Percentiles rank a stretch among this genome's conserved stretches.
These are phyloP conservation scores for Acrossocheilus wenchowensis DNA, from an alignment of 2,797 vertebrate genomes.

Conservation along the genomic window DNA sequence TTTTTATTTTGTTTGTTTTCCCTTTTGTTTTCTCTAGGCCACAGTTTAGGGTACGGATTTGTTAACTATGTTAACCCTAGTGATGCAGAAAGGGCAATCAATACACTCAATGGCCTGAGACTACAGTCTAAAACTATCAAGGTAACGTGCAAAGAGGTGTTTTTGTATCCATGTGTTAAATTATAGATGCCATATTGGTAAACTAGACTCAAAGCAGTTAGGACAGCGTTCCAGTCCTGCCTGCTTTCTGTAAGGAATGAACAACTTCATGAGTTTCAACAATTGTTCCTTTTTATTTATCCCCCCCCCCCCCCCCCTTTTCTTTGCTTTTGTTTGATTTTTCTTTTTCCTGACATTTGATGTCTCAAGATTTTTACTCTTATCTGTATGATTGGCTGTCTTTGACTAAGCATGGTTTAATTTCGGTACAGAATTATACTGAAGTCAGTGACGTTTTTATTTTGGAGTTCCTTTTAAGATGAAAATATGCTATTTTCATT, in stretches of 20 bases:
- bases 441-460: conserved; percentile 61
- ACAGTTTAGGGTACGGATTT: conserved; percentile 99
- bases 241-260: conserved; percentile 56
- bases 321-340: neutral
- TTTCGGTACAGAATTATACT: conserved; percentile 72
- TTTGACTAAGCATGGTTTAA: conserved; percentile 54
- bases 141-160: conserved; percentile 82
- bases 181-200: conserved; percentile 74
- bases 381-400: conserved; percentile 53
- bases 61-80: conserved; percentile 98
- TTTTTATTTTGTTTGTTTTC: conserved; percentile 84
- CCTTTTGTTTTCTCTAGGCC: conserved; percentile 86
- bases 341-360: conserved; percentile 41
- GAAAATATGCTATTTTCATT: conserved; percentile 13
- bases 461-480: conserved; percentile 32
- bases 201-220: conserved; percentile 69
- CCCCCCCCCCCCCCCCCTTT: too few species aligned
- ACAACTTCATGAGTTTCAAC: conserved; percentile 30
- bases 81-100: conserved; percentile 99
- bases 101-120: conserved; percentile 98
- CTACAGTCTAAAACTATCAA: conserved; percentile 99
- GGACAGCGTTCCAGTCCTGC: conserved; percentile 68
- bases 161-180: conserved; percentile 73
- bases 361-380: conserved; percentile 4
- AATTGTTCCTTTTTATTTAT: conserved; percentile 51